A percentile compares a stretch with the other conserved stretches of the same genome.
Evolutionary conservation across 2,113 vertebrate species (phyloP).

Genomic region (Antechinus stuartii): DNA sequence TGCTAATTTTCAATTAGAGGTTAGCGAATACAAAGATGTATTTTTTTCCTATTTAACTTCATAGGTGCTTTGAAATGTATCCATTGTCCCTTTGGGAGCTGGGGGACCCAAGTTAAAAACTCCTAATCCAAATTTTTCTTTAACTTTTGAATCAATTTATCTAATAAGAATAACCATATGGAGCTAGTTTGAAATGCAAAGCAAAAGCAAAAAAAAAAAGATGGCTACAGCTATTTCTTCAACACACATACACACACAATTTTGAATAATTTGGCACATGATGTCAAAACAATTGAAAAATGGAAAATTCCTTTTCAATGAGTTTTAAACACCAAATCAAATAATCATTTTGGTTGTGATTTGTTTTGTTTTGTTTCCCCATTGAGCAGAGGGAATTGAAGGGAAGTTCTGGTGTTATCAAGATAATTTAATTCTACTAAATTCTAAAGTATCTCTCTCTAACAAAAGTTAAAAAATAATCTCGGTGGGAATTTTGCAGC

Average conservation of each 20-base stretch:
- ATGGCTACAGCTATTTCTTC: neutral
- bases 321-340: conserved; percentile 15
- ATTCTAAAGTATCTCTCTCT: neutral
- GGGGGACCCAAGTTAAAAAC: neutral
- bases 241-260: neutral
- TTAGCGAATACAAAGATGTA: neutral
- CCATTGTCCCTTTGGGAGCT: neutral
- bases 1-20: neutral
- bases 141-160: neutral
- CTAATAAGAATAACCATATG: neutral
- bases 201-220: neutral
- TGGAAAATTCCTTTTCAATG: neutral
- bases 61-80: neutral
- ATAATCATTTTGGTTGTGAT: neutral
- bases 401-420: neutral
- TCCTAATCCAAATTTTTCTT: neutral
- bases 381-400: neutral
- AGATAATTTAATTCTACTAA: conserved; percentile 17
- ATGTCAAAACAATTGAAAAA: neutral
- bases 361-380: neutral
- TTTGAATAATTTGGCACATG: neutral
- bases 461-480: conserved; percentile 12
- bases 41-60: neutral
- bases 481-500: neutral
- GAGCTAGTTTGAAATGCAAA: neutral